These are phyloP conservation scores for Coenonympha arcania DNA, from an alignment of 2,888 invertebrate species.

Conservation along the genomic window DNA sequence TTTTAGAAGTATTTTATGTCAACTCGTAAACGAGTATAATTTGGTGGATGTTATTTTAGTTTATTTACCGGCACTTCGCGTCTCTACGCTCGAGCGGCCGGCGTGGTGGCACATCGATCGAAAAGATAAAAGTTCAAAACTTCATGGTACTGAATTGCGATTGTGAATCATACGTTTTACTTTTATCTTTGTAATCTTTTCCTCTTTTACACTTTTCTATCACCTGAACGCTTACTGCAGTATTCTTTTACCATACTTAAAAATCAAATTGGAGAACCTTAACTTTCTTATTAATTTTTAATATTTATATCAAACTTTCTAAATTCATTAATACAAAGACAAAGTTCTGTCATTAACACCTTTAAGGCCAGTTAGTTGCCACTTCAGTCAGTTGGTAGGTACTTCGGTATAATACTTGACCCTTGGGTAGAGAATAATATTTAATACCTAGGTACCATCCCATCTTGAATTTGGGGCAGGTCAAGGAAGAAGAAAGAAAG, in stretches of 20 bases:
- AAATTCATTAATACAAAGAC: background rate
- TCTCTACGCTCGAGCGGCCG: constrained; percentile 34
- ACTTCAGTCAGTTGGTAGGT: no score
- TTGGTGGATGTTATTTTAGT: constrained; percentile 38
- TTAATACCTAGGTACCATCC: no score
- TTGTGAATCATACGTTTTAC: constrained; percentile 12
- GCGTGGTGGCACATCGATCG: constrained; percentile 46
- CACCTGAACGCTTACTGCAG: background rate
- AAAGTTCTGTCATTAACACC: background rate
- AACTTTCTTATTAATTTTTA: no score
- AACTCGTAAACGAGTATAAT: constrained; percentile 29
- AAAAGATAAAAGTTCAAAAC: constrained; percentile 31
- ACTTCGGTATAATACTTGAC: no score
- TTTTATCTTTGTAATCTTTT: background rate
- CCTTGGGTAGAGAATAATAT: no score
- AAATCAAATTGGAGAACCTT: background rate
- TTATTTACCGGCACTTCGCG: constrained; percentile 40
- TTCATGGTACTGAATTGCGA: constrained; percentile 14
- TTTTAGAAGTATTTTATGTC: constrained; percentile 39
- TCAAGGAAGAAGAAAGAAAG: no score
- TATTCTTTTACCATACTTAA: background rate
- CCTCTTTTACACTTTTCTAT: background rate
- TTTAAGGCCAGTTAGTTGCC: background rate
- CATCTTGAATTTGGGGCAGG: no score
- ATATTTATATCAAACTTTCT: no score